These are phyloP conservation scores for Eurystomus gularis DNA, from an alignment of 2,113 vertebrate species.

Conservation along the genomic window DNA sequence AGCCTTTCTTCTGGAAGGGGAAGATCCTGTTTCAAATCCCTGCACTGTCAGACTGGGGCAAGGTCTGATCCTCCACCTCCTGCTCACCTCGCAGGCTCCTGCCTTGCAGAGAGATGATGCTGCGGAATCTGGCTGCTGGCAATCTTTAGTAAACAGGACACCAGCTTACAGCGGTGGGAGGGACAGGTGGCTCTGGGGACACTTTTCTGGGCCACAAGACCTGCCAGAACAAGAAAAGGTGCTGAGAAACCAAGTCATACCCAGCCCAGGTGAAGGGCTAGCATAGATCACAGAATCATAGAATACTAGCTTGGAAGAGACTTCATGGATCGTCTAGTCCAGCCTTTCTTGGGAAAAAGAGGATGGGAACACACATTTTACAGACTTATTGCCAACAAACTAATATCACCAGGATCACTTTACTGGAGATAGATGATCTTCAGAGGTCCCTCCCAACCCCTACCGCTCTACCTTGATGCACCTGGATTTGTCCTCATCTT, in stretches of 20 bases:
- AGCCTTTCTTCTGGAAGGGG: not conserved
- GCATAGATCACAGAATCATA: not conserved
- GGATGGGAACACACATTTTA: accelerated
- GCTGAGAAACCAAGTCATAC: not conserved
- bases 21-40: not conserved
- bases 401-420: not conserved
- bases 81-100: not conserved
- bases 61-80: not conserved
- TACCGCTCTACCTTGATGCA: too few species aligned
- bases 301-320: not conserved
- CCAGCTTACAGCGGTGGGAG: not conserved
- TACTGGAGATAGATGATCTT: too few species aligned
- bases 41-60: too few species aligned
- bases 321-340: not conserved
- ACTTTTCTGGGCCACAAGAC: not conserved
- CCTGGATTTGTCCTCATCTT: not conserved
- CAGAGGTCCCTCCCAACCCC: too few species aligned
- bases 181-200: not conserved
- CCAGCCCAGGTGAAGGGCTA: not conserved
- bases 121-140: not conserved
- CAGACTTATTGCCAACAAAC: not conserved
- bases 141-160: not conserved
- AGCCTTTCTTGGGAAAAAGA: not conserved
- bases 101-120: not conserved
- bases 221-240: not conserved